These are phyloP conservation scores for Arrhopalites spinosus DNA, from an alignment of 2,888 invertebrate genomes.

Conservation along the genomic window DNA sequence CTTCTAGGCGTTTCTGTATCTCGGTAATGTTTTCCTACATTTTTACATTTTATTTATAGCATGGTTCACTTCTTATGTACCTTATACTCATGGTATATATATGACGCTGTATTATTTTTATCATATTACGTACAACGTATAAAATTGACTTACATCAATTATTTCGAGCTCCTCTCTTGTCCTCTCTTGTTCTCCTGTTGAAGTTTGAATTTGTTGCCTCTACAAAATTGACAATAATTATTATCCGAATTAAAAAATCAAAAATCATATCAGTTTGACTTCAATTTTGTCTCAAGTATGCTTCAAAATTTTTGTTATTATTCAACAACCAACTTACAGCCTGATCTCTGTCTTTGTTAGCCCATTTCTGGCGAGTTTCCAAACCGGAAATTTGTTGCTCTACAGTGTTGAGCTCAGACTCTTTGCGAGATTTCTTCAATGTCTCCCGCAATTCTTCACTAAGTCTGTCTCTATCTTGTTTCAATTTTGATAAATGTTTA, in stretches of 20 bases:
- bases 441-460: constrained; percentile 92
- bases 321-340: constrained; percentile 68
- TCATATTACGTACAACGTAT: too few species aligned
- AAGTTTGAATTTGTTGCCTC: constrained; percentile 71
- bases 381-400: constrained; percentile 94
- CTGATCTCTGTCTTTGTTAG: constrained; percentile 85
- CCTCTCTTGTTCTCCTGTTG: constrained; percentile 70
- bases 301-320: neutral
- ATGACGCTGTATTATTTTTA: too few species aligned
- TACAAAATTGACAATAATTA: constrained; percentile 12
- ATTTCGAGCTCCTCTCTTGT: constrained; percentile 71
- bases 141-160: constrained; percentile 67
- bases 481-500: constrained; percentile 92
- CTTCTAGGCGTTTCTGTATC: constrained; percentile 67
- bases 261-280: neutral
- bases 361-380: constrained; percentile 90
- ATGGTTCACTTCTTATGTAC: too few species aligned
- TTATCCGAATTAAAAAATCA: too few species aligned
- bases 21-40: constrained; percentile 65
- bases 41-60: neutral
- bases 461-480: constrained; percentile 86
- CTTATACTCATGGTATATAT: neutral
- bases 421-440: constrained; percentile 93
- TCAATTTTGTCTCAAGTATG: neutral
- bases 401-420: constrained; percentile 95